A percentile compares a stretch with the other conserved stretches of the same genome.
Conservation (phyloP, 2,888 invertebrate genomes). For the Prosapia bicincta region DNA sequence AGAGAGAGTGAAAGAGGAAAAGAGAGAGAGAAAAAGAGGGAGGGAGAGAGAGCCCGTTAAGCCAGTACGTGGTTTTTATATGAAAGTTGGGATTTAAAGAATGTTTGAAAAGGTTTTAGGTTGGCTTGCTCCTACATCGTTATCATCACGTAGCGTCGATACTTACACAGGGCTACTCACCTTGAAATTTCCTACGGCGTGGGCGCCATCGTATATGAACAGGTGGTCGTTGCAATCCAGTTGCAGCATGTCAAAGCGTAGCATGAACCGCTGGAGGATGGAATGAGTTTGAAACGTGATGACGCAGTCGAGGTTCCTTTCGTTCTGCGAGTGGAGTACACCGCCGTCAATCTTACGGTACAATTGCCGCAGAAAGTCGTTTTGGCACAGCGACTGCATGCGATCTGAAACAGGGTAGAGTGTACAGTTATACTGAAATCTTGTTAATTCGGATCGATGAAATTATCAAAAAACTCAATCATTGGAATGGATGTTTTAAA, state of each 20-base stretch:
- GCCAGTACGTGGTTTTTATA: too few species aligned
- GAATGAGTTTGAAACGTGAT: slow-evolving; percentile 94
- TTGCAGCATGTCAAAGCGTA: slow-evolving; percentile 87
- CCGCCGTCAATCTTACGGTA: slow-evolving; percentile 91
- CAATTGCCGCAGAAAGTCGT: slow-evolving; percentile 81
- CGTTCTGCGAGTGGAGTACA: slow-evolving; percentile 84
- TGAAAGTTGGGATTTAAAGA: too few species aligned
- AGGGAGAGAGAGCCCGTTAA: too few species aligned
- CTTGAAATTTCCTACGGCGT: slow-evolving; percentile 84
- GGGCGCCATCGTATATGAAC: slow-evolving; percentile 89
- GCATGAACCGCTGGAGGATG: slow-evolving; percentile 90
- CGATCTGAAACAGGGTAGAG: slow-evolving; percentile 62
- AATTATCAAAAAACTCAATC: too few species aligned
- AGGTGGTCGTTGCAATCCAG: slow-evolving; percentile 93
- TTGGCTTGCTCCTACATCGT: too few species aligned
- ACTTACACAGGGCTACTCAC: too few species aligned
- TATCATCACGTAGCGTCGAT: too few species aligned
- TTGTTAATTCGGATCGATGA: too few species aligned
- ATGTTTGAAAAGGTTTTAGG: too few species aligned
- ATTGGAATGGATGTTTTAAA: too few species aligned
- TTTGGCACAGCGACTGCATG: slow-evolving; percentile 86
- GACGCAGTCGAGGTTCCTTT: slow-evolving; percentile 85
- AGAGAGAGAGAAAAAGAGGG: too few species aligned
- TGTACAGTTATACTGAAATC: not conserved
- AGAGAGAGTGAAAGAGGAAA: too few species aligned